These are phyloP conservation scores for Noctua comes DNA, from an alignment of 2,888 invertebrate species.

Conservation along the genomic window DNA sequence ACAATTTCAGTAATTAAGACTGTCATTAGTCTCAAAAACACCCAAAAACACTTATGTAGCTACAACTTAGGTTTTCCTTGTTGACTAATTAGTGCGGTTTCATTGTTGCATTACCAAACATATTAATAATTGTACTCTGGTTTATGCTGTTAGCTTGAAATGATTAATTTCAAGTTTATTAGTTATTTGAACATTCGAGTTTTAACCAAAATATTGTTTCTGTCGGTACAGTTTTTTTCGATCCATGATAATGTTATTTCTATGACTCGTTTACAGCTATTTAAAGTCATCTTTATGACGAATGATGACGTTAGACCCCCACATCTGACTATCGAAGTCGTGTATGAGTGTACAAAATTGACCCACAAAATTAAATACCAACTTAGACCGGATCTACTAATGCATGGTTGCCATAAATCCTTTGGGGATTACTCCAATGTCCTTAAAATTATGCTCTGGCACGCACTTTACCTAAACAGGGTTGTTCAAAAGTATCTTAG, in stretches of 20 bases:
- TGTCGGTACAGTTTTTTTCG: no score
- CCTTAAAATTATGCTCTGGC: not conserved
- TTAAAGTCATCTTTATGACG: slow-evolving; percentile 17
- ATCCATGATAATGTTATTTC: no score
- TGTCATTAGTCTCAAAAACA: not conserved
- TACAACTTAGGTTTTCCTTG: not conserved
- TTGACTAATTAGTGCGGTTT: not conserved
- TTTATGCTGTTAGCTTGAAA: no score
- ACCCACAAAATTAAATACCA: slow-evolving; percentile 1
- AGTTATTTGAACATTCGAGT: not conserved
- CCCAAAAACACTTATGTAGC: not conserved
- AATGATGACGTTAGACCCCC: not conserved
- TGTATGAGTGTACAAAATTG: slow-evolving; percentile 14
- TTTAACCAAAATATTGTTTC: not conserved
- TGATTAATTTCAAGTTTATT: not conserved
- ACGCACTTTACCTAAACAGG: not conserved
- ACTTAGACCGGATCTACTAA: not conserved
- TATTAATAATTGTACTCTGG: no score
- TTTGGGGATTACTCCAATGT: not conserved
- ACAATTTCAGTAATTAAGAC: not conserved
- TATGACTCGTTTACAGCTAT: not conserved
- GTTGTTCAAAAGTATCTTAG: not conserved
- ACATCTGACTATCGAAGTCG: not conserved
- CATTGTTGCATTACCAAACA: not conserved
- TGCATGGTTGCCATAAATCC: not conserved